Evolutionary conservation across 2,797 vertebrate species (phyloP), one percentile per base, ranked within the genome.

Genomic region (Chaetophractus vellerosus): DNA sequence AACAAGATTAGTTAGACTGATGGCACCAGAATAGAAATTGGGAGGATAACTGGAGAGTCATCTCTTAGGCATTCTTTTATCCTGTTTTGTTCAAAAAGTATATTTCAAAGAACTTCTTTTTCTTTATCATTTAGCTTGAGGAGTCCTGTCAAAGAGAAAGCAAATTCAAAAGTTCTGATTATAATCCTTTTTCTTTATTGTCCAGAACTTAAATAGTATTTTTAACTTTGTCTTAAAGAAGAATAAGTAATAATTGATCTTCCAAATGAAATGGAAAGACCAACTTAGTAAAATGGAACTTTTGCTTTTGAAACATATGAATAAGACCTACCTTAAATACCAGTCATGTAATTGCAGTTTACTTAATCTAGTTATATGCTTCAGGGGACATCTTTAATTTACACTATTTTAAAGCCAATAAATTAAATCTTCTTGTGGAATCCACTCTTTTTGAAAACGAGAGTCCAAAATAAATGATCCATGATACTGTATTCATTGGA

Each of bases 401-500:
- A n/a, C 2, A 75, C 9, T 38, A 66, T 64, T 75, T 55, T 57
- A 66, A 87, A 45, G 26, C 1, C 4, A 86, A n/a, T 66, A 57
- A 1, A 2, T 74, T 83, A 19, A 92, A 82, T 64, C 33, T 83
- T 85, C 75, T 12, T 57, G 23, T 45, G 38, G n/a, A 48, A n/a
- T 64, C 50, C 36, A 81, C 63, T 80, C 55, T 91, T 19, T 90
- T 83, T 87, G n/a, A 91, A 95, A 87, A 78, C 16, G 52, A 0
- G 14, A 55, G 7, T 82, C 50, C 2, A 84, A 86, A 91, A 91
- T 87, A 87, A 93, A 91, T 78, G 21, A 90, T 55, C 26, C 28
- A 57, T 94, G 57, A 91, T n/a, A 72, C 82, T 94, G 92, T 71
- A 93, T 84, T 61, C 18, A 63, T 16, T 95, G 18, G 14, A n/a